Evolutionary conservation across 2,888 invertebrate genomes (phyloP), one percentile per base, ranked within the genome.

Genomic region (Kuschelorhynchus macadamiae): DNA sequence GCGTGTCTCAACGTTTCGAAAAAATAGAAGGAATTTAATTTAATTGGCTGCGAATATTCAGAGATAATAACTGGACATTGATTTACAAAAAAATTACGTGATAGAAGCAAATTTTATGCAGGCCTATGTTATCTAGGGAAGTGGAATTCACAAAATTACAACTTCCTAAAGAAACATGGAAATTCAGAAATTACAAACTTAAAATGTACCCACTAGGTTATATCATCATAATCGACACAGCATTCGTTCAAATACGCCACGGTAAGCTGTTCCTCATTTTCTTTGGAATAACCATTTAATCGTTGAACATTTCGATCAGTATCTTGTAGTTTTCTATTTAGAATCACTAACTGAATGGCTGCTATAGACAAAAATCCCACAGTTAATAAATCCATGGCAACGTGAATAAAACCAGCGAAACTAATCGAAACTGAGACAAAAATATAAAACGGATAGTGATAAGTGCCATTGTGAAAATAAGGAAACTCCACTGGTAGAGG

Each of bases 401-500:
- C 5, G 14, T 49, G 36, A 25, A 3, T 14, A 20, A 12, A 36
- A 11, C 21, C 49, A 12, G 30, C 20, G n/a, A 60, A 2, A n/a
- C 14, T 18, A 5, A 50, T 7, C 12, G 39, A 21, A 14, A 49
- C 20, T 8, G 17, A 3, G 18, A 33, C 39, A 14, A 60, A 50
- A 12, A 50, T 2, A 47, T 49, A 60, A 17, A 60, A 60, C 5
- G 50, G 49, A 21, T 60, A 60, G n/a, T 50, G 60, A 14, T 50
- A 60, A 14, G 18, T 16, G 8, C 60, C 60, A 50, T 60, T 33
- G 17, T 49, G 33, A 17, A 60, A 60, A 41, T 33, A 50, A 16
- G 49, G 60, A 49, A 60, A 60, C 9, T 60, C 60, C 18, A 50
- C 11, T 5, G 60, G 60, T 33, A 60, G 20, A 2, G 42, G 12